A percentile compares a stretch with the other conserved stretches of the same genome.
Evolutionary conservation across 2,797 vertebrate species (phyloP).

Genomic region (Cheracebus regulus): DNA sequence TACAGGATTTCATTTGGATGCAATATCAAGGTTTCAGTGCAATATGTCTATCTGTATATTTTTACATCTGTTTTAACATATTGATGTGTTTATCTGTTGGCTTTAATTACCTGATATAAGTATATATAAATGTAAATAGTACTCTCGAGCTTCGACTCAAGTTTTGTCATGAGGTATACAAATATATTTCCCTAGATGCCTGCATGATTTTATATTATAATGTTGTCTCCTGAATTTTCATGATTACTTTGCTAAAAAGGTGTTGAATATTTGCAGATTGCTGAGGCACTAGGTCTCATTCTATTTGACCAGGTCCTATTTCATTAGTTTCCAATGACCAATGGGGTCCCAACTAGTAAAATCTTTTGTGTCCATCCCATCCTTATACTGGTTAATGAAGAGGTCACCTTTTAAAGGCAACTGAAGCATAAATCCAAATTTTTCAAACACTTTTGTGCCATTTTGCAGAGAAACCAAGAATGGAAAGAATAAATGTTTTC

Average conservation of each 20-base stretch:
- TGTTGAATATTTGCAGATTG: constrained; percentile 20
- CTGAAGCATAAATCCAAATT: fast-evolving
- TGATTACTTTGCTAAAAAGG: constrained; percentile 46
- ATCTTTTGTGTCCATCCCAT: fast-evolving
- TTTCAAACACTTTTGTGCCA: background rate
- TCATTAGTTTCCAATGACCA: constrained; percentile 23
- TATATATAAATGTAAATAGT: constrained; percentile 83
- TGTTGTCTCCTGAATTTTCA: background rate
- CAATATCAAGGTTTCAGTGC: constrained; percentile 83
- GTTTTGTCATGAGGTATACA: constrained; percentile 69
- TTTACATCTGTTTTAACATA: constrained; percentile 86
- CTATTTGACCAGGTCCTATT: constrained; percentile 46
- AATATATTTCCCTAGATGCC: constrained; percentile 49
- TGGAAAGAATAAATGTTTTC: background rate
- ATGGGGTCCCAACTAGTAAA: background rate
- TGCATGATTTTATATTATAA: constrained; percentile 10
- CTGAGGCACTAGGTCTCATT: background rate
- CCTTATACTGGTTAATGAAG: fast-evolving
- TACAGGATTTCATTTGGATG: constrained; percentile 86
- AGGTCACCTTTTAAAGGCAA: background rate
- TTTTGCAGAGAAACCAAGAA: background rate
- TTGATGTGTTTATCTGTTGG: constrained; percentile 86
- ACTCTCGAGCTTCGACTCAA: constrained; percentile 54
- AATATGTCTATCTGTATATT: constrained; percentile 84
- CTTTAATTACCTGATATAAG: constrained; percentile 83